These are phyloP conservation scores for Phyllotis vaccarum DNA, from an alignment of 2,797 vertebrate species.

Conservation along the genomic window DNA sequence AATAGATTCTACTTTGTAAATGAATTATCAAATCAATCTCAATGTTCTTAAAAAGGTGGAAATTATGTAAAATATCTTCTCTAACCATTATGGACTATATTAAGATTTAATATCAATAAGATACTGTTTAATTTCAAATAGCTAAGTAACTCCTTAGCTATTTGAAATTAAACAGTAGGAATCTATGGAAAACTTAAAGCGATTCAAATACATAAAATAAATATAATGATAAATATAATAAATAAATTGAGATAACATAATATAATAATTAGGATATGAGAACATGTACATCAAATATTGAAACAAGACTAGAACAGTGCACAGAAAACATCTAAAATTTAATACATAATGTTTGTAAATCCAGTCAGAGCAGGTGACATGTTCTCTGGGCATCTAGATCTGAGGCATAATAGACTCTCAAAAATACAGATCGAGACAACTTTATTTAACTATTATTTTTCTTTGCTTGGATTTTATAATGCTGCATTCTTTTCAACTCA, in stretches of 20 bases:
- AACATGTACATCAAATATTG: neutral
- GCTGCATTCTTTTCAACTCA: neutral
- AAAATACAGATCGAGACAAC: neutral
- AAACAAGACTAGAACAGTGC: neutral
- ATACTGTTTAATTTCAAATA: no score
- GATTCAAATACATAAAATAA: neutral
- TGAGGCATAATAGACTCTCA: neutral
- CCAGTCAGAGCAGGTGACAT: neutral
- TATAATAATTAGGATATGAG: conserved; percentile 10
- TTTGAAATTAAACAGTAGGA: conserved; percentile 17
- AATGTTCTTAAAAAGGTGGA: neutral
- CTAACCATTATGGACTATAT: neutral
- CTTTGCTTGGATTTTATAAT: neutral
- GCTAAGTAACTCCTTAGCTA: neutral
- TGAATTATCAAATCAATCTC: neutral
- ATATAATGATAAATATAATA: neutral
- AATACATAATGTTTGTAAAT: neutral
- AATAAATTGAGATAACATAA: neutral
- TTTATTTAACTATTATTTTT: neutral
- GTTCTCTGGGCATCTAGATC: neutral
- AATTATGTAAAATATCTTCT: neutral
- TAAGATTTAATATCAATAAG: neutral
- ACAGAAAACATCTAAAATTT: neutral
- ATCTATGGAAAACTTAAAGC: neutral
- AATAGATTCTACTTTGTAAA: neutral